phyloP scores from a whole-genome alignment of 2,797 vertebrate species.

The Acanthornis magna region DNA sequence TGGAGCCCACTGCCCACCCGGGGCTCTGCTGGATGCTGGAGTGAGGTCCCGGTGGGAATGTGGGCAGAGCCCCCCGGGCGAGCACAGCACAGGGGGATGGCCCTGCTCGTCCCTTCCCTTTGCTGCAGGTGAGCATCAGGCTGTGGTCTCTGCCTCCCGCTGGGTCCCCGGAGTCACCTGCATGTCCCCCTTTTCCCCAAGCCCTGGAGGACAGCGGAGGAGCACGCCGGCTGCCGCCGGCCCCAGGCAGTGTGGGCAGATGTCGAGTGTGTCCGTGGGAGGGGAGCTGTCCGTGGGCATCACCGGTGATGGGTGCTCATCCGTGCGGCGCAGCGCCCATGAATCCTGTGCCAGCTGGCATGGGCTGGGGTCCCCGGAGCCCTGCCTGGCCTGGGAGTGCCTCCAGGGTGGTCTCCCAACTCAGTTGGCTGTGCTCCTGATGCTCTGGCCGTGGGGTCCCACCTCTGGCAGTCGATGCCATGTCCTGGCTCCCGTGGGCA shows the following conservation, averaged over 20 bases:
- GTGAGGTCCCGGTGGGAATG: accelerated
- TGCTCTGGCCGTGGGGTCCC: accelerated
- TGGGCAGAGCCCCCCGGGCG: not conserved
- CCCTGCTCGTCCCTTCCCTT: not conserved
- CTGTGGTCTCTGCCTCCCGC: accelerated
- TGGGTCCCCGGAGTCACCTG: not conserved
- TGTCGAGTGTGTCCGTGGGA: not conserved
- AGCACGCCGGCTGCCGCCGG: accelerated
- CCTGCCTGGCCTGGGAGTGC: not conserved
- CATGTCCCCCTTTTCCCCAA: not conserved
- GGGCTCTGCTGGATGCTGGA: not conserved
- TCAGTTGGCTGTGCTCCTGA: accelerated
- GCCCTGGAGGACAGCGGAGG: not conserved
- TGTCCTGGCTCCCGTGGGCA: not conserved
- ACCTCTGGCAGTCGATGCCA: accelerated
- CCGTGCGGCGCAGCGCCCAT: accelerated
- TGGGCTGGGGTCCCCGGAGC: not conserved
- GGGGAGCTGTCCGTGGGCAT: not conserved
- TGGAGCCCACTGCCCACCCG: accelerated
- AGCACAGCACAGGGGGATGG: accelerated
- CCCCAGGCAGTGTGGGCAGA: not conserved
- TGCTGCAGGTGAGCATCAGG: not conserved
- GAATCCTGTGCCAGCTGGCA: not conserved
- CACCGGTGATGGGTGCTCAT: not conserved
- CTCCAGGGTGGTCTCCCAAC: not conserved